Evolutionary conservation across 2,888 invertebrate genomes (phyloP), one percentile per base, ranked within the genome.

Genomic region (Gisinianus flammeolus): DNA sequence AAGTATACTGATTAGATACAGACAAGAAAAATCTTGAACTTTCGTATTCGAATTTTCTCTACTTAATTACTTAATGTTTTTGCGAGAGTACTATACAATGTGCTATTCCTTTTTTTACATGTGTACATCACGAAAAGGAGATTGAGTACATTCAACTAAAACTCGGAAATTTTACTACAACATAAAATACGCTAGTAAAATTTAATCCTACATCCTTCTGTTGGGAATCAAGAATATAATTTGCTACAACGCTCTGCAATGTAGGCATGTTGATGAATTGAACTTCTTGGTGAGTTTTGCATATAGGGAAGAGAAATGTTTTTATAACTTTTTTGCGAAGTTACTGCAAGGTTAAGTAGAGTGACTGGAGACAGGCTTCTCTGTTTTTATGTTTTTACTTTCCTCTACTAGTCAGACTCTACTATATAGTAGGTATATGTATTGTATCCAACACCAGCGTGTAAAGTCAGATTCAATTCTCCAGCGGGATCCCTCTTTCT

Each of bases 171-270:
- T 71, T 58, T 71, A 71, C 71, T 54, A 54, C 56, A 30, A 30
- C 71, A 71, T 71, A 71, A 71, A 68, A 56, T 54, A 10, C 4
- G 69, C 24, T 44, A 69, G 69, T 69, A 69, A 69, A 69, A 69
- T 35, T 22, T 22, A 69, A 69, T 69, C 69, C 52, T 69, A 26
- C 22, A 44, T 33, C 69, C 2, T 69, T 56, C 16, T 56, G 71
- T 30, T 54, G 30, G 28, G n/a, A 33, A 58, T 8, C n/a, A 58
- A 8, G 58, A 58, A 1, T 58, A 1, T 19, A 24, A 58, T 10
- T 58, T 2, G 8, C 44, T 44, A 44, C 44, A 44, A 44, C 12
- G 44, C 44, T 44, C 16, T 44, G 12, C 5, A 6, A 56, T 19
- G 5, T 6, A 64, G 26, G 8, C 5, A 26, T 16, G 28, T 64